These are phyloP conservation scores for Paraescarpia echinospica DNA, from an alignment of 1,140 invertebrate genomes.

Conservation along the genomic window DNA sequence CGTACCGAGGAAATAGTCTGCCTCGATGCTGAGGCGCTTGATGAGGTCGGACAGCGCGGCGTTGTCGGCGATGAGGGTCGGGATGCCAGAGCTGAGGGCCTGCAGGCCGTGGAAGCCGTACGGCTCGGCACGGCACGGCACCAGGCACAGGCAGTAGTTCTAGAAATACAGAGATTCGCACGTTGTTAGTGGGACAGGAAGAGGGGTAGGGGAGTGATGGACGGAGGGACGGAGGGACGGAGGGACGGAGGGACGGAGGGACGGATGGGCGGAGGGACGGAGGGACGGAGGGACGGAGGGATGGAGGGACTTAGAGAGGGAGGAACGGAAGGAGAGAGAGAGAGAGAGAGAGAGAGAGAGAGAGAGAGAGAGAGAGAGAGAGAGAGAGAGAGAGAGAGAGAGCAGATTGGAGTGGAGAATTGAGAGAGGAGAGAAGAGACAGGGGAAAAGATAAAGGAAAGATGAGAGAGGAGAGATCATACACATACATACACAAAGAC, in stretches of 20 bases:
- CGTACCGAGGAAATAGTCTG: constrained; percentile 18
- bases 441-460: too few relatives aligned
- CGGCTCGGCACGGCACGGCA: constrained; percentile 22
- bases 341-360: constrained; percentile 25
- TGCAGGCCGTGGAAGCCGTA: constrained; percentile 22
- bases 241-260: too few relatives aligned
- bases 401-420: not conserved
- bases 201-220: constrained; percentile 8
- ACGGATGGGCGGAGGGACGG: not conserved
- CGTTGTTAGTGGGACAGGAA: not conserved
- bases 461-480: not conserved
- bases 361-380: constrained; percentile 23
- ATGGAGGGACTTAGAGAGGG: too few relatives aligned
- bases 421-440: too few relatives aligned
- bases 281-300: too few relatives aligned
- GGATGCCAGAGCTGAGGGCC: constrained; percentile 26
- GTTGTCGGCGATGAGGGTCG: constrained; percentile 23
- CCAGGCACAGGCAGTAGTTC: constrained; percentile 21
- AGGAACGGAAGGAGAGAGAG: too few relatives aligned
- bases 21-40: constrained; percentile 22
- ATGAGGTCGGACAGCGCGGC: constrained; percentile 9
- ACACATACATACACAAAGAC: too few relatives aligned
- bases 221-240: not conserved
- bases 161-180: not conserved
- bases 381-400: constrained; percentile 22